Evolutionary conservation across 2,888 invertebrate genomes (phyloP), one percentile per base, ranked within the genome.

Genomic region (Rhaphigaster nebulosa): DNA sequence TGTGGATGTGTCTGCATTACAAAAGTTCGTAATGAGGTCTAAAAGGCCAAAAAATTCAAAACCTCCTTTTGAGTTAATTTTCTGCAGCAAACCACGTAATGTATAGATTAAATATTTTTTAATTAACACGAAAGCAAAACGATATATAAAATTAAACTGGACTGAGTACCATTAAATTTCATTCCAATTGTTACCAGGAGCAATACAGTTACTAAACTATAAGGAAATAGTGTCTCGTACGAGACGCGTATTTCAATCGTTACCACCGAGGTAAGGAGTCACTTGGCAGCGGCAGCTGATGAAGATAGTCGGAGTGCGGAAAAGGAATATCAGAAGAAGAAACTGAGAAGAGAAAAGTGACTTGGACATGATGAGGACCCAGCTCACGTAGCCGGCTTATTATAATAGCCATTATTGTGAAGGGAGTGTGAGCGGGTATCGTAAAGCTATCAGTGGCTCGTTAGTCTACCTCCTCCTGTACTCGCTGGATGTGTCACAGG

Each of bases 371-470:
- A 65, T 65, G 65, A 65, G 65, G 29, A 65, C 65, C 65, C 65
- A 65, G 65, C 65, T 65, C 65, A 65, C 65, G 65, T 65, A 65
- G 65, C 15, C 29, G 34, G 29, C 65, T 65, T 65, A 65, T 65
- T 65, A 65, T 65, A 65, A 65, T 65, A 65, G 65, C 65, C 65
- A 65, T 65, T 65, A 65, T 65, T 65, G 65, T 65, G 65, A 29
- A 65, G 29, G 65, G 1, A 65, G 29, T 65, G 65, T n/a, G 60
- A 10, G 60, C n/a, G 12, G 65, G 8, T 65, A 65, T 65, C 65
- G 65, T 65, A 65, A 65, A 65, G 15, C n/a, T 65, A 65, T 65
- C 65, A 65, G 29, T 29, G 12, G 29, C 65, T 65, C 65, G 65
- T 65, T 65, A 65, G 29, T 18, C 60, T n/a, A 56, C 23, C 60